Evolutionary conservation across 2,888 invertebrate genomes (phyloP), one percentile per base, ranked within the genome.

Genomic region (Lottia gigantea): DNA sequence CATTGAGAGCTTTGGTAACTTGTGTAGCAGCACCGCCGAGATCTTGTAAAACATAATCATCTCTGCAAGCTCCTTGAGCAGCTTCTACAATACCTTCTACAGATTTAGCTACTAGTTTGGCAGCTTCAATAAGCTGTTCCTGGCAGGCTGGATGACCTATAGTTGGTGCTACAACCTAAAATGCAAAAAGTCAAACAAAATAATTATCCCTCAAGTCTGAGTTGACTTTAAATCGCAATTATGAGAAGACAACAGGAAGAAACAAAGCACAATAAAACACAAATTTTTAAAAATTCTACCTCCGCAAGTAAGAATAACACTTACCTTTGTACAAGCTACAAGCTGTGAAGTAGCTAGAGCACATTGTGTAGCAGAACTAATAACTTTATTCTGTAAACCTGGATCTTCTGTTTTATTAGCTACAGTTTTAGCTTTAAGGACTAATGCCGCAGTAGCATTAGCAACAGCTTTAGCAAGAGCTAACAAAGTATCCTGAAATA

Each of bases 271-370:
- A 12, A 23, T 1, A 46, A n/a, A 26, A 4, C 46, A 26, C 15
- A 26, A 64, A 31, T 31, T 55, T 16, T 26, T 25, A 47, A 49
- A 40, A 40, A 40, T 40, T 40, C 11, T 3, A 31, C 2, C n/a
- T 31, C 31, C 3, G 31, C 31, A 25, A 55, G 15, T 67, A 19
- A 64, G 23, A 68, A 70, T 55, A 14, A 7, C 23, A 45, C 83
- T 83, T 84, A 93, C 94, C 91, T 98, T 97, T 23, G 98, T 95
- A 85, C 97, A 97, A 0, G 98, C 98, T 0, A 99, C 98, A 2
- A 99, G 91, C 86, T 98, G 98, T 61, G 98, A 98, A 7, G 99
- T 98, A 8, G 98, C 96, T 62, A 98, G 90, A 0, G 99, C 99
- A 88, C 97, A 97, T 87, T 97, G 94, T 0, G 98, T 98, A 0